Conservation (phyloP, 1,140 invertebrate genomes). For the Nixonia krombeini region DNA sequence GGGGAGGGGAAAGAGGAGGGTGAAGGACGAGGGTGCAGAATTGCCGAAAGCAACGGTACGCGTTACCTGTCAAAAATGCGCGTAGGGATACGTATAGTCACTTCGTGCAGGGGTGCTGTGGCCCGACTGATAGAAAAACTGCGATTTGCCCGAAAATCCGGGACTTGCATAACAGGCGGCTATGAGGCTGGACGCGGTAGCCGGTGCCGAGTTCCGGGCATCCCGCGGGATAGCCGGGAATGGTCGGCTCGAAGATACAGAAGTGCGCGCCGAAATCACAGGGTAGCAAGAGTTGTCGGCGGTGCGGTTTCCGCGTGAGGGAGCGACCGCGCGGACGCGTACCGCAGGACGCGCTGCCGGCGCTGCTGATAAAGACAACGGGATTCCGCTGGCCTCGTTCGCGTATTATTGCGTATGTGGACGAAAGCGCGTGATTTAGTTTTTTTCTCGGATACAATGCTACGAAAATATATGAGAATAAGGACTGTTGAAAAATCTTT, state of each 20-base stretch:
- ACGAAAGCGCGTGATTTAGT: no score
- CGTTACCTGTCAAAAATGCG: slow-evolving; percentile 38
- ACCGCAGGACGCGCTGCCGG: no score
- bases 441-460: no score
- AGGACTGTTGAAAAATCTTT: no score
- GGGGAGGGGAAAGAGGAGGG: neutral
- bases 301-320: neutral
- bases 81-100: neutral
- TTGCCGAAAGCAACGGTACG: no score
- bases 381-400: no score
- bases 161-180: slow-evolving; percentile 56
- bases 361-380: no score
- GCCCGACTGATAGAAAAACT: slow-evolving; percentile 58
- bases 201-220: slow-evolving; percentile 21
- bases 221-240: slow-evolving; percentile 32
- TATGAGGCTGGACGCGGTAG: slow-evolving; percentile 42
- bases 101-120: slow-evolving; percentile 35
- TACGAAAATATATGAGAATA: no score
- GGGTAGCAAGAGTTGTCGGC: slow-evolving; percentile 58
- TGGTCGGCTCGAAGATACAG: slow-evolving; percentile 28
- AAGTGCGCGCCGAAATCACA: slow-evolving; percentile 63
- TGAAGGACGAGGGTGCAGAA: neutral
- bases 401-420: no score
- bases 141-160: slow-evolving; percentile 64
- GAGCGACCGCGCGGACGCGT: slow-evolving; percentile 4